Conservation (phyloP, 1,140 invertebrate genomes). For the Centruroides sculpturatus region DNA sequence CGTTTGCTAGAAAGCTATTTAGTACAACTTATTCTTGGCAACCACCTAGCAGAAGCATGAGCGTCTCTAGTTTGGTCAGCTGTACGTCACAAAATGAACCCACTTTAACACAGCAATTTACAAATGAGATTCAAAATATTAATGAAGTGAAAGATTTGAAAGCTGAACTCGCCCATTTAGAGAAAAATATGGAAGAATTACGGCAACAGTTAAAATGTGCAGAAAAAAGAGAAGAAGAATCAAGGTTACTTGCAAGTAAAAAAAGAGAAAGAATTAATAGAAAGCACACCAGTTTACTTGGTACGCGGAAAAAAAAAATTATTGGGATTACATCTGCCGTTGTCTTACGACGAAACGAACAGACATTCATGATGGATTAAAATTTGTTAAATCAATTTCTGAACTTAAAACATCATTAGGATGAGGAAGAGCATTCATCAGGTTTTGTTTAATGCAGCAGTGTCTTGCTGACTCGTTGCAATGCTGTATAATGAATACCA, state of each 20-base stretch:
- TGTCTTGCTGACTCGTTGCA: constrained; percentile 33
- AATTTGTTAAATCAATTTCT: constrained; percentile 30
- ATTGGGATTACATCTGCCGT: constrained; percentile 33
- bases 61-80: too few species aligned
- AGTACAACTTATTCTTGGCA: too few species aligned
- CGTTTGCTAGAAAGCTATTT: constrained; percentile 24
- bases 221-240: too few species aligned
- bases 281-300: constrained; percentile 22
- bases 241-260: too few species aligned
- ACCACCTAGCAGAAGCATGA: too few species aligned
- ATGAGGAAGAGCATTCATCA: constrained; percentile 30
- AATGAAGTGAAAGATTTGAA: too few species aligned
- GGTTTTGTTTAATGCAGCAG: constrained; percentile 33
- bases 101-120: too few species aligned
- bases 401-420: constrained; percentile 32
- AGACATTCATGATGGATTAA: constrained; percentile 29
- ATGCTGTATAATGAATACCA: constrained; percentile 27
- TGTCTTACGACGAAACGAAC: constrained; percentile 24
- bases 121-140: too few species aligned
- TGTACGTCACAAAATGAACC: too few species aligned
- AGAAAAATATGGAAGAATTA: too few species aligned
- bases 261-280: background rate
- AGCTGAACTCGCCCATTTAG: too few species aligned
- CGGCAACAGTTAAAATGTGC: too few species aligned
- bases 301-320: constrained; percentile 28